phyloP scores from a whole-genome alignment of 2,113 vertebrate genomes.

The Ciconia maguari region DNA sequence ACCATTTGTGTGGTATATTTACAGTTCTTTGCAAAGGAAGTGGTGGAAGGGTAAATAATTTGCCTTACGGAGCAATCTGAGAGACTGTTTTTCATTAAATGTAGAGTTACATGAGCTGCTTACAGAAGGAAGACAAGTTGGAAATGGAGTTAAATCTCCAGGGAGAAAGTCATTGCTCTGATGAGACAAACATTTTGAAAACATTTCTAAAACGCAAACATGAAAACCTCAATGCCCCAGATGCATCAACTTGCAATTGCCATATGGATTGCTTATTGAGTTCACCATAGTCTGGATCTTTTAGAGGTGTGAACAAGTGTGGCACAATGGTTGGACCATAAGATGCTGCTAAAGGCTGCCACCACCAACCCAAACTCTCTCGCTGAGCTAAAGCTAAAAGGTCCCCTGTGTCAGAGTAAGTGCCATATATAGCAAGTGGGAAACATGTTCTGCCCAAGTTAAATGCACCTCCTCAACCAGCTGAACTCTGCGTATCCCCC shows the following conservation, averaged over 20 bases:
- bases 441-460: neutral
- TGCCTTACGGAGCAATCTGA: neutral
- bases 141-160: neutral
- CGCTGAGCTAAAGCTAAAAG: neutral
- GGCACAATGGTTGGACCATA: neutral
- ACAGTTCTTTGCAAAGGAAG: neutral
- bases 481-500: neutral
- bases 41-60: neutral
- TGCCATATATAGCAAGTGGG: neutral
- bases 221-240: neutral
- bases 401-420: neutral
- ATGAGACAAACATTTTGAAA: neutral
- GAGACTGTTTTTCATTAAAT: neutral
- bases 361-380: rapidly evolving
- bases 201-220: neutral
- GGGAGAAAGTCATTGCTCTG: neutral
- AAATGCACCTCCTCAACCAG: neutral
- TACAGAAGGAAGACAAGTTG: neutral
- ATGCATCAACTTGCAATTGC: neutral
- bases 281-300: neutral
- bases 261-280: neutral
- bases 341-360: neutral
- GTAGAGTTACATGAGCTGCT: neutral
- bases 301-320: neutral
- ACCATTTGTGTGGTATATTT: neutral